These are phyloP conservation scores for Aphelenchoides besseyi DNA, from an alignment of 1,140 invertebrate species.

Conservation along the genomic window DNA sequence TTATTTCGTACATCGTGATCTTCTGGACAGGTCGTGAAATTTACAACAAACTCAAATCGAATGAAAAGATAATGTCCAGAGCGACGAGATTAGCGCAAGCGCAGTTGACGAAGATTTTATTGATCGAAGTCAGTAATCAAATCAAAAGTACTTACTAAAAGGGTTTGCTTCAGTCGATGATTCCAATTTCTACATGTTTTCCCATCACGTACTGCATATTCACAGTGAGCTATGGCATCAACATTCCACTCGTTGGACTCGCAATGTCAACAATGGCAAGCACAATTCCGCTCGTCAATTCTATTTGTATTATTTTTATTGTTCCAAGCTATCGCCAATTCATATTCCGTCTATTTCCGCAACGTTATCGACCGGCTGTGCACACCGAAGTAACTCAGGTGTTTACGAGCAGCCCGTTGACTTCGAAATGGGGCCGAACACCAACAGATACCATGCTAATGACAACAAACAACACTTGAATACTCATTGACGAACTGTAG, in stretches of 20 bases:
- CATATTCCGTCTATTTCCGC: not conserved
- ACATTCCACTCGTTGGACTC: conserved; percentile 6
- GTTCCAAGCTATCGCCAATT: conserved; percentile 1
- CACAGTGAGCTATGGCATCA: not conserved
- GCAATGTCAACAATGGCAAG: not conserved
- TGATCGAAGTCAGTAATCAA: conserved; percentile 5
- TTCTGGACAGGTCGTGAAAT: not conserved
- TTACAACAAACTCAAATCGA: not conserved
- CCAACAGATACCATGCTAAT: too few species aligned
- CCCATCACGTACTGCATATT: conserved; percentile 10
- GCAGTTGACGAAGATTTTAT: conserved; percentile 1
- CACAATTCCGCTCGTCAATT: not conserved
- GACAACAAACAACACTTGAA: too few species aligned
- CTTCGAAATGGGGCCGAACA: not conserved
- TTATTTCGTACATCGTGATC: not conserved
- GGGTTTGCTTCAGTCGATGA: not conserved
- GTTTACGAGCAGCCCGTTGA: too few species aligned
- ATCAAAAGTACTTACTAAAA: not conserved
- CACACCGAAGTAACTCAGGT: not conserved
- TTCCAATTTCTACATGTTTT: not conserved
- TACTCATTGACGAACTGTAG: too few species aligned
- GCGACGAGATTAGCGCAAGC: not conserved
- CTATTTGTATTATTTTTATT: not conserved
- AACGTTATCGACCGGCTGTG: not conserved
- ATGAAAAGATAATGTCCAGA: not conserved